These are phyloP conservation scores for Pimpla rufipes DNA, from an alignment of 2,888 invertebrate species.

Conservation along the genomic window DNA sequence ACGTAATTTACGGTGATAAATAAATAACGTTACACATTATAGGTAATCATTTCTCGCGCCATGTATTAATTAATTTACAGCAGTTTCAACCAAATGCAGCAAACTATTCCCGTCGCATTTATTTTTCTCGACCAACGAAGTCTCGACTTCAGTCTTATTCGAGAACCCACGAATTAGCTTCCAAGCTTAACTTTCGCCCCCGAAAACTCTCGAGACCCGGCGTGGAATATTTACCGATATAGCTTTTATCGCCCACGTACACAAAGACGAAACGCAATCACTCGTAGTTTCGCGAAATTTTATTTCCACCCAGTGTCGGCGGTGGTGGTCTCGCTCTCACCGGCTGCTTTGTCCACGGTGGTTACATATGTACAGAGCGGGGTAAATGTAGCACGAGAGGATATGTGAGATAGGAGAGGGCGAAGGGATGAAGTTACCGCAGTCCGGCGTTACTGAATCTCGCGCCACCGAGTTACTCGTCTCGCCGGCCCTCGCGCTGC, in stretches of 20 bases:
- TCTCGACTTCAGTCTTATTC: too few relatives aligned
- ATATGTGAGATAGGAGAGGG: conserved; percentile 37
- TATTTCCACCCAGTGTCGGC: conserved; percentile 52
- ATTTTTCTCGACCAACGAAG: too few relatives aligned
- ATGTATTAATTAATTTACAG: too few relatives aligned
- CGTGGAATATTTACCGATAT: neutral
- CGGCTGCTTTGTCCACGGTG: conserved; percentile 21
- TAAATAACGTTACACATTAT: too few relatives aligned
- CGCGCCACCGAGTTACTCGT: conserved; percentile 58
- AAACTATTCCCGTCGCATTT: too few relatives aligned
- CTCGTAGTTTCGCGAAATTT: conserved; percentile 63
- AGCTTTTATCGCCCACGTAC: conserved; percentile 14
- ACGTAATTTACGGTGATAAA: too few relatives aligned
- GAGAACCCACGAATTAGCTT: too few relatives aligned
- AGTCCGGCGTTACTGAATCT: conserved; percentile 65
- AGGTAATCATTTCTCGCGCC: too few relatives aligned
- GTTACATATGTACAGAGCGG: conserved; percentile 25
- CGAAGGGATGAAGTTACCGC: conserved; percentile 61
- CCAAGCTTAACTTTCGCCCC: conserved; percentile 8
- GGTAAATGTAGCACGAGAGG: conserved; percentile 9
- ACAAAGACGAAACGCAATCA: conserved; percentile 38
- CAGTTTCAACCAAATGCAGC: too few relatives aligned
- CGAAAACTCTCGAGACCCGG: conserved; percentile 18
- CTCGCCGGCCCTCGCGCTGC: conserved; percentile 16
- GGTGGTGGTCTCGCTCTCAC: conserved; percentile 14